These are phyloP conservation scores for Venusia cambrica DNA, from an alignment of 2,888 invertebrate species.

Conservation along the genomic window DNA sequence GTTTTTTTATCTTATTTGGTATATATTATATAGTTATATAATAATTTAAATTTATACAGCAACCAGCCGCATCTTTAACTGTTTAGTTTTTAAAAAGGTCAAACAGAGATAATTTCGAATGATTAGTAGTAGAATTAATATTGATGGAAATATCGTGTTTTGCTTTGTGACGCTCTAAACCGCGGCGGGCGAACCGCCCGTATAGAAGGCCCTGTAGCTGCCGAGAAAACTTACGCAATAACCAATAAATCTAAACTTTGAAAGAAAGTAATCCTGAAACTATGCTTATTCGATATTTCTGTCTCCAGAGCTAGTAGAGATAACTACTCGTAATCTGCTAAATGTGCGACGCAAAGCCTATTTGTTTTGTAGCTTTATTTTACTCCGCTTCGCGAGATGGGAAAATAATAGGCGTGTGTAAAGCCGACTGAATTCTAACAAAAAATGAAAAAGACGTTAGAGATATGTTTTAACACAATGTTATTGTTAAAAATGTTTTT, in stretches of 20 bases:
- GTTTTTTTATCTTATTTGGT: no score
- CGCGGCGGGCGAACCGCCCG: no score
- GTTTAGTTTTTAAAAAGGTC: no score
- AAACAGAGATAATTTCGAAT: no score
- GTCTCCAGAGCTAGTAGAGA: conserved; percentile 47
- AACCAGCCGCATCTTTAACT: no score
- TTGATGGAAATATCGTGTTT: no score
- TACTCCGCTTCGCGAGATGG: conserved; percentile 41
- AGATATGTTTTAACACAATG: neutral
- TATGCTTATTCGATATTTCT: conserved; percentile 65
- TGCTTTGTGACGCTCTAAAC: no score
- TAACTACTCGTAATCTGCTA: conserved; percentile 64
- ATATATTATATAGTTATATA: no score
- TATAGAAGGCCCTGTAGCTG: no score
- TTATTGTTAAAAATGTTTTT: no score
- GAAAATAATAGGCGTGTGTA: conserved; percentile 46
- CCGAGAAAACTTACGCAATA: conserved; percentile 64
- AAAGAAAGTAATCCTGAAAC: conserved; percentile 71
- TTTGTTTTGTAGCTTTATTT: conserved; percentile 54
- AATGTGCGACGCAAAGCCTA: conserved; percentile 54
- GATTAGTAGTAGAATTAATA: no score
- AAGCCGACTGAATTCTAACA: conserved; percentile 42
- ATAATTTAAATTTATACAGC: no score
- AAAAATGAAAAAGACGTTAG: conserved; percentile 29
- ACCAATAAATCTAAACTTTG: conserved; percentile 76